phyloP scores from a whole-genome alignment of 2,113 vertebrate species.

The Gallinago jamesoni region DNA sequence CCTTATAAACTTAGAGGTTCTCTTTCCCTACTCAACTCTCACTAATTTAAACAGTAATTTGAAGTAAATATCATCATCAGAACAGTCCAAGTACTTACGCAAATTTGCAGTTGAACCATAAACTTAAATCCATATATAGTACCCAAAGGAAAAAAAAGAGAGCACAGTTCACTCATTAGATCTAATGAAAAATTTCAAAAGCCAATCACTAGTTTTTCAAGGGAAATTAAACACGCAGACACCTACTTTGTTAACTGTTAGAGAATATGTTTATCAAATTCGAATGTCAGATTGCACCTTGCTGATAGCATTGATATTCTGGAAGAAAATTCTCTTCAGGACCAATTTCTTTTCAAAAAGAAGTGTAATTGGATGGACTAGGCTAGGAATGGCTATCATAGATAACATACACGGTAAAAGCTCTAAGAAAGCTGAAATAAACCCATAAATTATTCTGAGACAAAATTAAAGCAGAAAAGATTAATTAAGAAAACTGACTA shows the following conservation, averaged over 20 bases:
- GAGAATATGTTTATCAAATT: background rate
- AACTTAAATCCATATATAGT: background rate
- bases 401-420: background rate
- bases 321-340: background rate
- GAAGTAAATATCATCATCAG: background rate
- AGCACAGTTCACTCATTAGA: background rate
- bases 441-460: background rate
- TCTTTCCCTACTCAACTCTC: background rate
- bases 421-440: background rate
- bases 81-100: background rate
- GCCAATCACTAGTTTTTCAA: background rate
- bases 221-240: background rate
- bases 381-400: background rate
- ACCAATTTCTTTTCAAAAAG: background rate
- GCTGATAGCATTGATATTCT: background rate
- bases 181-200: background rate
- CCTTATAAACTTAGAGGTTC: background rate
- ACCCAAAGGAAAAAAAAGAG: background rate
- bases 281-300: background rate
- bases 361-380: background rate
- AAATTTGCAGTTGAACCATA: background rate
- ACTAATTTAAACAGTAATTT: background rate
- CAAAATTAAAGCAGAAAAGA: background rate
- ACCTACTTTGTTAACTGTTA: background rate
- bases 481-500: constrained; percentile 1